Evolutionary conservation across 2,797 vertebrate genomes (phyloP), one percentile per base, ranked within the genome.

Genomic region (Champsocephalus esox): DNA sequence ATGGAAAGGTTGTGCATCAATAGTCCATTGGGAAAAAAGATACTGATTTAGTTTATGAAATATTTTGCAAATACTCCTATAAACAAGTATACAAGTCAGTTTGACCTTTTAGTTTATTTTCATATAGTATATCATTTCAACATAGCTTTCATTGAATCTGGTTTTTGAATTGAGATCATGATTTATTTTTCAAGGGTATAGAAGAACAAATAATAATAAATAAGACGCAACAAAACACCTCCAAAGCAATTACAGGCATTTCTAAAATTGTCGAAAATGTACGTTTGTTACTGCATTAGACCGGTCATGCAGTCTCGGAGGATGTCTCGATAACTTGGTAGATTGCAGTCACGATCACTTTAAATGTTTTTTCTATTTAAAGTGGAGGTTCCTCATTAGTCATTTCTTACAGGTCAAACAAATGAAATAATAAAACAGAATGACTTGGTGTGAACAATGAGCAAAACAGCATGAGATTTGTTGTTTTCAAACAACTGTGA

Each of bases 1-100:
- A 77, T 38, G 69, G 73, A 69, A 75, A 82, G 61, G 57, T 77
- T 77, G 14, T 32, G 57, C 50, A 55, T 78, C 71, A 64, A 41
- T 83, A 70, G 43, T 85, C 75, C 34, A 38, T 38, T 38, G 34
- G 82, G 70, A 57, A 70, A 70, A 41, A 73, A 52, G 66, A 59
- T 13, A 16, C 70, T 45, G 64, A 34, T 69, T 79, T 66, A 8
- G 17, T 55, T 34, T 28, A 5, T 38, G 34, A 38, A 7, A 38
- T 38, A 7, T 49, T 58, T 59, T 38, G 7, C 16, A 65, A 24
- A 21, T 19, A 12, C 3, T 49, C 2, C 11, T 9, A 6, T 38
- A 38, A 7, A 38, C 34, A 38, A 7, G 0, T 58, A 46, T 57
- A 19, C 3, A 58, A 60, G 57, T 44, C 13, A 24, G 12, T 50